Conservation (phyloP, 2,888 invertebrate species). For the Sesia apiformis region DNA sequence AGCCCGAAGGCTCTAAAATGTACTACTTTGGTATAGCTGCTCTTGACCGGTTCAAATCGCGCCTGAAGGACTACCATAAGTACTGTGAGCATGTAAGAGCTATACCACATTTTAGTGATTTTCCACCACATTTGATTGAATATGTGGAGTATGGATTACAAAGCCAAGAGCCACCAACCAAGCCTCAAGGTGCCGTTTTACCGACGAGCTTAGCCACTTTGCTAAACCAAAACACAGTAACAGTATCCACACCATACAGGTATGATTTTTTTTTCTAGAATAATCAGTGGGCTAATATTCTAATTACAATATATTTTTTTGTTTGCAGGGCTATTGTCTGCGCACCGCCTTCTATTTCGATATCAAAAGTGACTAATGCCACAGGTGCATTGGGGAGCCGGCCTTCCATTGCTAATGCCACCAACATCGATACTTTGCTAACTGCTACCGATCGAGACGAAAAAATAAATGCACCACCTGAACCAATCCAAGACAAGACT, state of each 20-base stretch:
- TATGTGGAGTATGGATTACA: constrained; percentile 94
- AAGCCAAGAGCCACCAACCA: constrained; percentile 90
- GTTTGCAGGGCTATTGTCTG: constrained; percentile 5
- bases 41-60: constrained; percentile 92
- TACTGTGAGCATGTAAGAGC: constrained; percentile 96
- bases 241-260: constrained; percentile 65
- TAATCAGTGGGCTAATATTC: neutral
- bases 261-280: constrained; percentile 10
- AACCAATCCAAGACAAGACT: constrained; percentile 96
- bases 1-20: constrained; percentile 94
- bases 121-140: constrained; percentile 93
- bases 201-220: constrained; percentile 78
- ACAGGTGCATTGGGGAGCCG: constrained; percentile 75
- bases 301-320: neutral
- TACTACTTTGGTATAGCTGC: constrained; percentile 98
- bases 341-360: constrained; percentile 56
- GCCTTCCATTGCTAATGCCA: constrained; percentile 97
- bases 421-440: constrained; percentile 96
- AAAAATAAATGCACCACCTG: constrained; percentile 93
- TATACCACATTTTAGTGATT: constrained; percentile 94
- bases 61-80: constrained; percentile 96
- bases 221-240: constrained; percentile 69
- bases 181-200: constrained; percentile 83
- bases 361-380: constrained; percentile 76
- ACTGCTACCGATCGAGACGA: constrained; percentile 96